A percentile compares a stretch with the other conserved stretches of the same genome.
phyloP scores from a whole-genome alignment of 2,888 invertebrate species.

The Calameuta filiformis region DNA sequence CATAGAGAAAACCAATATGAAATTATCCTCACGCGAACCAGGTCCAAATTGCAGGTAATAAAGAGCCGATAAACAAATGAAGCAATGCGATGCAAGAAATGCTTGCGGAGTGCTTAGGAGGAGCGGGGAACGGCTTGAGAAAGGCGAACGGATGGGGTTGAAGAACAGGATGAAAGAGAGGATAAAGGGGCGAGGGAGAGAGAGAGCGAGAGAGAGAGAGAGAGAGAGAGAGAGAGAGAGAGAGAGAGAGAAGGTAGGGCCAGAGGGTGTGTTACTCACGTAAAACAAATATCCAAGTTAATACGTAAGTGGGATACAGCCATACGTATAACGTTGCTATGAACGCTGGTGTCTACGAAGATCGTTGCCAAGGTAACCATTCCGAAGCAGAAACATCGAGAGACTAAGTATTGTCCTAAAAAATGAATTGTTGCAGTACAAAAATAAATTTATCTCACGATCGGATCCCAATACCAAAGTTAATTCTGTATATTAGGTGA shows the following conservation, averaged over 20 bases:
- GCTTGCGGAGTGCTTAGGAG: constrained; percentile 20
- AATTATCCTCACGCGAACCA: constrained; percentile 59
- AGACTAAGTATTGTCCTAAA: neutral
- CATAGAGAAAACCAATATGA: constrained; percentile 59
- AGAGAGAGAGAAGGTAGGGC: neutral
- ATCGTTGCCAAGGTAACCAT: neutral
- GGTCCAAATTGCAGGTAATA: constrained; percentile 62
- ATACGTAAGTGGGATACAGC: constrained; percentile 9
- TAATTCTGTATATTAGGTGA: neutral
- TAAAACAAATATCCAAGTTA: constrained; percentile 20
- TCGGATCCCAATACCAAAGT: neutral
- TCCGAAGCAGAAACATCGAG: neutral
- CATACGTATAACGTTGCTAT: neutral
- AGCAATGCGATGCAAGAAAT: constrained; percentile 49
- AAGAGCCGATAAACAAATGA: constrained; percentile 62
- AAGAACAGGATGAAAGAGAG: constrained; percentile 9
- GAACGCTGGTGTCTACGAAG: neutral
- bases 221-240: no score
- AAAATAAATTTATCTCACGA: neutral
- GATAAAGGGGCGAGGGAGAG: neutral
- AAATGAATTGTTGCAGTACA: neutral
- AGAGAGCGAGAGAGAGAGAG: no score
- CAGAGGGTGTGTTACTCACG: neutral
- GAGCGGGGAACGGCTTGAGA: constrained; percentile 20
- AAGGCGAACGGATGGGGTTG: constrained; percentile 17